phyloP scores from a whole-genome alignment of 2,888 invertebrate genomes.

The Eutolmus rufibarbis region DNA sequence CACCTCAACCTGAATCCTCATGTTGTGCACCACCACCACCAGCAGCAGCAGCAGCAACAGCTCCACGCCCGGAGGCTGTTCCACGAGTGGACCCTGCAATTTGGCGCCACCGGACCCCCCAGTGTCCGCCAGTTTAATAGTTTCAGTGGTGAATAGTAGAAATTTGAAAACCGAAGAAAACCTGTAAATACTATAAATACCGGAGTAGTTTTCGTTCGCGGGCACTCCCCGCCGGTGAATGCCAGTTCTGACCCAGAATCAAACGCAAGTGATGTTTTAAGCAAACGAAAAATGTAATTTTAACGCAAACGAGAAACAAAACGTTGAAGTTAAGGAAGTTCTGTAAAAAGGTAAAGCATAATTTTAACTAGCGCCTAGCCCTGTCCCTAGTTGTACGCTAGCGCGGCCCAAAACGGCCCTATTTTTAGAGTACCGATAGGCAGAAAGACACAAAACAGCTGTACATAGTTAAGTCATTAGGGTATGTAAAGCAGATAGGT shows the following conservation, averaged over 20 bases:
- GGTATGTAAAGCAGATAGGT: conserved; percentile 46
- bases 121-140: conserved; percentile 61
- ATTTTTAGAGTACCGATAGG: conserved; percentile 17
- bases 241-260: conserved; percentile 23
- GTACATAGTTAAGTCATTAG: conserved; percentile 63
- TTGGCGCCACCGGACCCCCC: conserved; percentile 59
- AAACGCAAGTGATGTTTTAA: conserved; percentile 36
- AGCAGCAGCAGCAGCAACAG: conserved; percentile 63
- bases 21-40: conserved; percentile 60
- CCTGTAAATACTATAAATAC: conserved; percentile 38
- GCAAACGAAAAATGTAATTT: conserved; percentile 36
- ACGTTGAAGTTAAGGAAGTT: conserved; percentile 28
- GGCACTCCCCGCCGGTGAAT: conserved; percentile 6
- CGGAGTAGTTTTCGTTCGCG: conserved; percentile 29
- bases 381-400: neutral
- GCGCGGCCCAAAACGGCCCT: neutral
- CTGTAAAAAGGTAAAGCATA: conserved; percentile 42
- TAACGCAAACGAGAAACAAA: conserved; percentile 18
- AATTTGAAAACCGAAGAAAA: conserved; percentile 5
- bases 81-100: conserved; percentile 63
- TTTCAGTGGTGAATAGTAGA: conserved; percentile 60
- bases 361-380: conserved; percentile 21
- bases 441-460: conserved; percentile 45
- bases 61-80: conserved; percentile 61
- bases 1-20: conserved; percentile 61